phyloP scores from a whole-genome alignment of 2,888 invertebrate species.

The Philaethria dido region DNA sequence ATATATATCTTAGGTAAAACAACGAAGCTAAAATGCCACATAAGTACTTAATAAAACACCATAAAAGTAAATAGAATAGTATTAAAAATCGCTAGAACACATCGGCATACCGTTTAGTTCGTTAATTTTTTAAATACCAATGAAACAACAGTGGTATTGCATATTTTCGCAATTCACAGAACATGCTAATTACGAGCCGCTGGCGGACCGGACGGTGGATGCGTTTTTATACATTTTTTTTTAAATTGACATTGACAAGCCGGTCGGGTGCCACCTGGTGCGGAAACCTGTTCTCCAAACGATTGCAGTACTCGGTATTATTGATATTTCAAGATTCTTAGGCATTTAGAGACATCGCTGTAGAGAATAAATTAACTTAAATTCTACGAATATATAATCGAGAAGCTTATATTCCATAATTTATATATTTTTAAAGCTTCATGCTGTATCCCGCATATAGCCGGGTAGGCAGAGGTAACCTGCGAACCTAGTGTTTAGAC shows the following conservation, averaged over 20 bases:
- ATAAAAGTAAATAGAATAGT: background rate
- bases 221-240: constrained; percentile 30
- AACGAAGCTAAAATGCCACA: no score
- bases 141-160: constrained; percentile 9
- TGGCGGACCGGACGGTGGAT: constrained; percentile 26
- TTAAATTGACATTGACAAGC: constrained; percentile 44
- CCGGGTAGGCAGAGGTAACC: no score
- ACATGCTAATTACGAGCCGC: constrained; percentile 39
- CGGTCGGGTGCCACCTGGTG: constrained; percentile 47
- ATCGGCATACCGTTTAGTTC: background rate
- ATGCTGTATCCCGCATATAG: no score
- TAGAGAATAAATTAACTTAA: background rate
- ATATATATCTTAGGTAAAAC: no score
- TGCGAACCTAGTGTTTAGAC: no score
- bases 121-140: constrained; percentile 9
- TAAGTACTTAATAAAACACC: no score
- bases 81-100: background rate
- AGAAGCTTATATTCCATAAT: background rate
- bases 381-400: background rate
- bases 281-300: constrained; percentile 43
- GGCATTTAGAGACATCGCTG: background rate
- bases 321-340: constrained; percentile 20
- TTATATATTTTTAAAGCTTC: no score
- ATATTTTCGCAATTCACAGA: constrained; percentile 32
- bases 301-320: constrained; percentile 32